Conservation (phyloP, 2,888 invertebrate genomes). For the Oscheius sp. region DNA sequence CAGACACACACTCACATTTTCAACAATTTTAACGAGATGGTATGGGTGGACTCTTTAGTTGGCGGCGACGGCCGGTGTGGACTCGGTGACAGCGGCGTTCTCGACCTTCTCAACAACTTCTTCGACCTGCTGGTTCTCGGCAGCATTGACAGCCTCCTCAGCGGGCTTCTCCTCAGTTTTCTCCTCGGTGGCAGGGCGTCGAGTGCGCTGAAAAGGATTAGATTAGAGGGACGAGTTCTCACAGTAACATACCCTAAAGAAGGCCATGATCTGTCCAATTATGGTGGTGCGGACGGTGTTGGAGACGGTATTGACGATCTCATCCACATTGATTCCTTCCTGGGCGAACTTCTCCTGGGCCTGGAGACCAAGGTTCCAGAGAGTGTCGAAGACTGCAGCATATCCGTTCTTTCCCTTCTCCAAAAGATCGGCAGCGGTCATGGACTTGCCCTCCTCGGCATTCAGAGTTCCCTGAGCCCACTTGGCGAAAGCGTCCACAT, state of each 20-base stretch:
- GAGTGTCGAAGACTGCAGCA: constrained; percentile 66
- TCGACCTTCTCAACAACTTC: constrained; percentile 26
- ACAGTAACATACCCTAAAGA: constrained; percentile 57
- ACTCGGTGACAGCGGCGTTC: constrained; percentile 1
- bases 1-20: neutral
- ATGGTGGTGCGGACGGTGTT: constrained; percentile 59
- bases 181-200: constrained; percentile 31
- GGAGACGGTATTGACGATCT: constrained; percentile 56
- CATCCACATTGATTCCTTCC: constrained; percentile 61
- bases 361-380: constrained; percentile 63
- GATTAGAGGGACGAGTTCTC: neutral
- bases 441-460: constrained; percentile 60
- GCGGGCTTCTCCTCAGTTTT: constrained; percentile 32
- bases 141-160: constrained; percentile 26
- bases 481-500: constrained; percentile 66
- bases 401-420: constrained; percentile 71
- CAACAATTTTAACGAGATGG: neutral
- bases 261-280: constrained; percentile 63
- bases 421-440: constrained; percentile 64
- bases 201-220: constrained; percentile 22
- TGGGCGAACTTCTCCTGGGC: constrained; percentile 62
- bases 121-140: constrained; percentile 36
- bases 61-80: constrained; percentile 26
- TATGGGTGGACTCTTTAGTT: constrained; percentile 6
- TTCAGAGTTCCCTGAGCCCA: constrained; percentile 65